Evolutionary conservation across 2,888 invertebrate genomes (phyloP).

Genomic region (Metellina segmentata): DNA sequence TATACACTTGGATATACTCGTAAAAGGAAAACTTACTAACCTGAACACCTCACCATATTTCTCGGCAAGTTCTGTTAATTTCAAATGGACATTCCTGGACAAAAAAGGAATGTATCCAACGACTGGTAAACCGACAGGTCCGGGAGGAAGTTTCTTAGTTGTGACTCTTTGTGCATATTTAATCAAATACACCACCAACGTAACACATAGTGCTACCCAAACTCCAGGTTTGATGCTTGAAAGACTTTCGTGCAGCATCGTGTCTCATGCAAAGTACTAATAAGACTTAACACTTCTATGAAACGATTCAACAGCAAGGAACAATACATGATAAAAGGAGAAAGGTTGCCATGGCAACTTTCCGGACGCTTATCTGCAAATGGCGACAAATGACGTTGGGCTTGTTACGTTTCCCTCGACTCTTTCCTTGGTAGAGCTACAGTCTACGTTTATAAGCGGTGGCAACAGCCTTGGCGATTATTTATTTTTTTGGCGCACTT

Average conservation of each 20-base stretch:
- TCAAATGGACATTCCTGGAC: not conserved
- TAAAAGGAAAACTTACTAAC: not conserved
- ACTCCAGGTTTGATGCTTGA: not conserved
- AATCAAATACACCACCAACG: not conserved
- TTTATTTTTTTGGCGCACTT: too few relatives aligned
- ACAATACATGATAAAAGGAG: too few relatives aligned
- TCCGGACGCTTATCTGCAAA: too few relatives aligned
- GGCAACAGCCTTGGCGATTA: too few relatives aligned
- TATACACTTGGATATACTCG: not conserved
- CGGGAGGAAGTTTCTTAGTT: conserved; percentile 29
- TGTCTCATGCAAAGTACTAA: not conserved
- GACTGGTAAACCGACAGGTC: not conserved
- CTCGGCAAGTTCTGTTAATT: not conserved
- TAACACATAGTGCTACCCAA: not conserved
- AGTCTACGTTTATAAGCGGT: too few relatives aligned
- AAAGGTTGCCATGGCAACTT: too few relatives aligned
- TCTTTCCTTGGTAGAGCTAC: too few relatives aligned
- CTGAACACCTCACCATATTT: not conserved
- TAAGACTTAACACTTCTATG: too few relatives aligned
- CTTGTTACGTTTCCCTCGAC: too few relatives aligned
- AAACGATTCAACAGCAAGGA: too few relatives aligned
- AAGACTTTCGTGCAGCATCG: not conserved
- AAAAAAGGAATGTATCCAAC: not conserved
- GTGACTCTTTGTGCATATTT: too few relatives aligned
- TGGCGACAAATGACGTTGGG: too few relatives aligned